Percentiles rank a stretch among this genome's conserved stretches.
Conservation (phyloP, 2,888 invertebrate genomes). For the Oxystoma pomonae region DNA sequence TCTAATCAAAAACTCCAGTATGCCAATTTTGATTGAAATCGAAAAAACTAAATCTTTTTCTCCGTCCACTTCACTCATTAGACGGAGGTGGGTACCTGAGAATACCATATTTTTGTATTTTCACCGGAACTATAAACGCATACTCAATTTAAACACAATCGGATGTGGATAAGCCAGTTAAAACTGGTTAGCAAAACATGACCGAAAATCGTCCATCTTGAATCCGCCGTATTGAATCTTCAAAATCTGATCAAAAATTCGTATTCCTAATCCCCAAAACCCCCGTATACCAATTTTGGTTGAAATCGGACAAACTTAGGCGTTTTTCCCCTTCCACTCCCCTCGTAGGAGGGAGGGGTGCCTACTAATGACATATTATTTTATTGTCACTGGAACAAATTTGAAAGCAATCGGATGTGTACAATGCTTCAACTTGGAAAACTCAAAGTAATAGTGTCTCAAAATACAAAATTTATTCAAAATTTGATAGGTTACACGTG, state of each 20-base stretch:
- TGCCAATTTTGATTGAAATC: background rate
- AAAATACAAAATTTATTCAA: too few species aligned
- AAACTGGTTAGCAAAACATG: background rate
- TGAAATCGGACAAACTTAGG: background rate
- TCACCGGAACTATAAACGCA: background rate
- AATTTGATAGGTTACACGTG: too few species aligned
- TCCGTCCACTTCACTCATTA: background rate
- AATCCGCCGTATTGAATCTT: background rate
- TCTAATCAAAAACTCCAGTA: background rate
- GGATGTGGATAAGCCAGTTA: background rate
- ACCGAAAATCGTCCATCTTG: background rate
- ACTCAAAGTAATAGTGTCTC: too few species aligned
- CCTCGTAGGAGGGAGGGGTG: background rate
- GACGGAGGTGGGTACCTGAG: background rate
- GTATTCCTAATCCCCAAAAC: background rate
- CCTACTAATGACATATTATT: background rate
- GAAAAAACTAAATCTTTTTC: background rate
- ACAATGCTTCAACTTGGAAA: background rate
- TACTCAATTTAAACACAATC: background rate
- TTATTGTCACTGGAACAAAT: background rate
- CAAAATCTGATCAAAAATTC: background rate
- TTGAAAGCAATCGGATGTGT: background rate
- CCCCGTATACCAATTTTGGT: background rate
- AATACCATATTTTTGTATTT: background rate
- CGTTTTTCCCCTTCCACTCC: background rate